Percentiles rank a stretch among this genome's conserved stretches.
phyloP scores from a whole-genome alignment of 30 jellyfish, hydroid and myxozoan species.

The Mastigias papua region DNA sequence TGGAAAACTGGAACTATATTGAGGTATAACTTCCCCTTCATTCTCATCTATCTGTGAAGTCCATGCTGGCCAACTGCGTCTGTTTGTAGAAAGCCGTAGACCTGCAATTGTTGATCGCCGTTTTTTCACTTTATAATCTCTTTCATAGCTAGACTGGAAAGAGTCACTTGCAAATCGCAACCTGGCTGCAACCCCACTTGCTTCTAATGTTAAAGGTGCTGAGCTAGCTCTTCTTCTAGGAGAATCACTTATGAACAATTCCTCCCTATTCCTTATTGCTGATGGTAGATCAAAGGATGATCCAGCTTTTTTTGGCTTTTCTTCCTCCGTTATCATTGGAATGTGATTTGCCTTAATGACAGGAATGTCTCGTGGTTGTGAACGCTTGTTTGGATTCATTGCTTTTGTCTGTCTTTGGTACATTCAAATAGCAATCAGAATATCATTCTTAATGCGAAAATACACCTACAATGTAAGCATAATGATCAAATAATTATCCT shows the following conservation, averaged over 20 bases:
- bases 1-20: slow-evolving; percentile 49
- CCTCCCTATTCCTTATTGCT: slow-evolving; percentile 13
- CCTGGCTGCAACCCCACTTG: slow-evolving; percentile 74
- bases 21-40: slow-evolving; percentile 26
- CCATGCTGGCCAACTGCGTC: slow-evolving; percentile 74
- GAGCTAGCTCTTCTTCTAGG: slow-evolving; percentile 77
- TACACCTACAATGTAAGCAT: too few species aligned
- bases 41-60: slow-evolving; percentile 21
- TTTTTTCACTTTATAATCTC: not conserved
- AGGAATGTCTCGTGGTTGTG: slow-evolving; percentile 37
- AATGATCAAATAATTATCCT: too few species aligned
- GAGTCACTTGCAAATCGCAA: slow-evolving; percentile 77
- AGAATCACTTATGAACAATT: slow-evolving; percentile 24
- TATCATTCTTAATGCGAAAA: too few species aligned
- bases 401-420: not conserved
- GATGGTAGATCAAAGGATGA: slow-evolving; percentile 56
- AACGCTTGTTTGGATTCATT: slow-evolving; percentile 2
- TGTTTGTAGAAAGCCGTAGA: not conserved
- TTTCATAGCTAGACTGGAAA: slow-evolving; percentile 50
- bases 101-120: slow-evolving; percentile 57
- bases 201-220: slow-evolving; percentile 86
- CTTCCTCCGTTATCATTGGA: not conserved
- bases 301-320: slow-evolving; percentile 32
- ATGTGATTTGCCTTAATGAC: not conserved
- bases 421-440: too few species aligned